phyloP scores from a whole-genome alignment of 64 coral and sea anemone genomes.

The Actinia equina region DNA sequence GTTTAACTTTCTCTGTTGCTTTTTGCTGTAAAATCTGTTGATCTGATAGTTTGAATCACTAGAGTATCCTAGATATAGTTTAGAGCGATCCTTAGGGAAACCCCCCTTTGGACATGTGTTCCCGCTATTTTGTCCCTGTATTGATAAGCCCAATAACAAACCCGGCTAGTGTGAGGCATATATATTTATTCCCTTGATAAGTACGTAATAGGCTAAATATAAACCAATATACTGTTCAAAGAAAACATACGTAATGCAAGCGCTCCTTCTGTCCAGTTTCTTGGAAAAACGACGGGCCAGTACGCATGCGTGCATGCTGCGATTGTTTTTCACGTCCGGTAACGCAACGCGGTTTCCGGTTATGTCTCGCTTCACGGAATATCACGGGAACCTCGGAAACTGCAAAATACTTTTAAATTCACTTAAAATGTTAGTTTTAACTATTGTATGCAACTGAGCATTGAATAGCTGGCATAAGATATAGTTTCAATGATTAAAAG shows the following conservation, averaged over 20 bases:
- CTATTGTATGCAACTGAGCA: background rate
- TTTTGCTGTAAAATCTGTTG: background rate
- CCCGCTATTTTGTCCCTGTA: background rate
- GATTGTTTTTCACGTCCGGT: background rate
- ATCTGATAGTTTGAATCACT: background rate
- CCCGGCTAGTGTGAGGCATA: background rate
- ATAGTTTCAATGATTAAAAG: background rate
- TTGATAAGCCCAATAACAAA: background rate
- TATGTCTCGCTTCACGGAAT: background rate
- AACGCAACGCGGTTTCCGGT: conserved; percentile 1
- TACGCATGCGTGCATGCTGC: background rate
- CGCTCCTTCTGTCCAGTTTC: background rate
- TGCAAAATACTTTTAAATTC: background rate
- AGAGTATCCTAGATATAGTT: too few species aligned
- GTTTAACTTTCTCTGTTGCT: background rate
- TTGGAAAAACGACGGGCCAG: background rate
- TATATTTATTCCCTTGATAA: background rate
- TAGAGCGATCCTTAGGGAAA: background rate
- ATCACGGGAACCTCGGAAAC: background rate
- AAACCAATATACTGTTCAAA: background rate
- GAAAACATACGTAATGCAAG: conserved; percentile 14
- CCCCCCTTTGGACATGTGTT: background rate
- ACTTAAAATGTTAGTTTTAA: background rate
- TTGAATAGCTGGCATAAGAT: background rate
- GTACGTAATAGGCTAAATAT: background rate